Evolutionary conservation across 2,113 vertebrate genomes (phyloP).

Genomic region (Sinocyclocheilus maitianheensis): DNA sequence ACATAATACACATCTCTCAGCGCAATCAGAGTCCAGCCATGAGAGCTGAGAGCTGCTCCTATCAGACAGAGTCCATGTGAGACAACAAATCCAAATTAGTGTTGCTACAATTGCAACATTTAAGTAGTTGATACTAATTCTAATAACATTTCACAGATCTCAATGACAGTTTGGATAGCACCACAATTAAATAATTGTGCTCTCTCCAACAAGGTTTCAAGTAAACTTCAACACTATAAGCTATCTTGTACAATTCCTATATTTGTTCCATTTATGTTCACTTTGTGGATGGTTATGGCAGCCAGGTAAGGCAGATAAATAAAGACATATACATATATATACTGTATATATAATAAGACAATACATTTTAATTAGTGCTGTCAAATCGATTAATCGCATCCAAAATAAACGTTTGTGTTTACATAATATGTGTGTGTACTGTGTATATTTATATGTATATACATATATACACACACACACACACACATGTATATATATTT

Average conservation of each 20-base stretch:
- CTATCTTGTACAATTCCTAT: not conserved
- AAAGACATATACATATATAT: too few relatives aligned
- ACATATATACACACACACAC: too few relatives aligned
- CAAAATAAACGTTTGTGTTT: too few relatives aligned
- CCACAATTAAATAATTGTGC: not conserved
- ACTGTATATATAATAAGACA: not conserved
- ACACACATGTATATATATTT: too few relatives aligned
- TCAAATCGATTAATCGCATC: too few relatives aligned
- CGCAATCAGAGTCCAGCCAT: not conserved
- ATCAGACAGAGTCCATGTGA: not conserved
- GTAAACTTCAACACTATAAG: not conserved
- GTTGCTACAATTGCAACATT: not conserved
- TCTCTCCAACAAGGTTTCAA: not conserved
- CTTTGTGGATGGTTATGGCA: not conserved
- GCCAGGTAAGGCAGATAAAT: too few relatives aligned
- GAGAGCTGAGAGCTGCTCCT: not conserved
- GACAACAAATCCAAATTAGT: not conserved
- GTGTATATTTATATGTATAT: too few relatives aligned
- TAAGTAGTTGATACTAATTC: not conserved
- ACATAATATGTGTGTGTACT: too few relatives aligned
- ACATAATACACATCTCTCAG: slow-evolving; percentile 44
- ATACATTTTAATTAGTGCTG: not conserved
- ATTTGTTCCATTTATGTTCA: not conserved
- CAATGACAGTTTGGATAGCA: not conserved
- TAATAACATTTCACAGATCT: not conserved